Evolutionary conservation across 2,888 invertebrate species (phyloP), one percentile per base, ranked within the genome.

Genomic region (Cactoblastis cactorum): DNA sequence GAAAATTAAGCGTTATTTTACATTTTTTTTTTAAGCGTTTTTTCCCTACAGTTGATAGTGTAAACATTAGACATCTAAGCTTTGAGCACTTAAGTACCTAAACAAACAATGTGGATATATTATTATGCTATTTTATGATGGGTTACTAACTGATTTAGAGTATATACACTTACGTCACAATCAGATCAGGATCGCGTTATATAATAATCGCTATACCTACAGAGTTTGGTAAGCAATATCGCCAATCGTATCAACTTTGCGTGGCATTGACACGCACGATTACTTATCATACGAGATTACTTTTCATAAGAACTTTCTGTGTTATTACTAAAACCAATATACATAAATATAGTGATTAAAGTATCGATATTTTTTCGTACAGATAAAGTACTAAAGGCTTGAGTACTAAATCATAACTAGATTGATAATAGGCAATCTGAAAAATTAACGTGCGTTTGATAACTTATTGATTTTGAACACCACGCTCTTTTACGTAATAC

Each of bases 401-500:
- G 9, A 12, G 2, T 37, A 14, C 12, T n/a, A 33, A 60, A 57
- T 57, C 60, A n/a, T n/a, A n/a, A n/a, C n/a, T n/a, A n/a, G n/a
- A n/a, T n/a, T n/a, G n/a, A n/a, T n/a, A n/a, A n/a, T n/a, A n/a
- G n/a, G n/a, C n/a, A n/a, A n/a, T n/a, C n/a, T n/a, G n/a, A n/a
- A n/a, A n/a, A n/a, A n/a, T n/a, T n/a, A n/a, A n/a, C 54, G 55
- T 53, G 54, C 46, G 60, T 69, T 63, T 71, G 68, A 73, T 74
- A 72, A 70, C 60, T 71, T 85, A 87, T 86, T 72, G 86, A 86
- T 85, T 80, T 67, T 54, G 57, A 66, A 67, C 63, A 65, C 59
- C 58, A 12, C 61, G 58, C 59, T 61, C 62, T 62, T 84, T 87
- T 83, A 86, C 83, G 83, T 84, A 85, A 86, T 75, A 53, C 55